Conservation (phyloP, 2,113 vertebrate species). For the Entelurus aequoreus region DNA sequence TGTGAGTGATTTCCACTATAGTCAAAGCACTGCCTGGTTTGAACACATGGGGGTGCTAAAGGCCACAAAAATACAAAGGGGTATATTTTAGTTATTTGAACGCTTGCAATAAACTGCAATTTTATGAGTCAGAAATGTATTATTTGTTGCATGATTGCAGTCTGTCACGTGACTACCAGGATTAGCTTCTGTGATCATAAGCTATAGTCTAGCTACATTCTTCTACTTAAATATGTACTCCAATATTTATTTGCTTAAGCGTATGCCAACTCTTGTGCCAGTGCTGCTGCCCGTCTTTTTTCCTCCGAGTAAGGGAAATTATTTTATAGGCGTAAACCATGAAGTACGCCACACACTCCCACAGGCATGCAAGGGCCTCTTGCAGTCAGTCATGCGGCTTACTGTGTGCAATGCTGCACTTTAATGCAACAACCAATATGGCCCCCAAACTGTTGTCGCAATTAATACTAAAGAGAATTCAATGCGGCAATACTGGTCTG, state of each 20-base stretch:
- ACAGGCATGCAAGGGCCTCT: constrained; percentile 60
- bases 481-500: background rate
- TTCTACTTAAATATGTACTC: background rate
- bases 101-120: constrained; percentile 2
- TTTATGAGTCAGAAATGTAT: background rate
- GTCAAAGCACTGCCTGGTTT: background rate
- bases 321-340: constrained; percentile 59
- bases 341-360: constrained; percentile 48
- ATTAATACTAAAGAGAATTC: constrained; percentile 7
- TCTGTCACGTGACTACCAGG: background rate
- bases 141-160: too few relatives aligned
- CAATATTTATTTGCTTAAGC: constrained; percentile 3
- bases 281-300: background rate
- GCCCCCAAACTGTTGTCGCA: constrained; percentile 23
- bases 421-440: constrained; percentile 34
- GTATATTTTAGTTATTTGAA: background rate
- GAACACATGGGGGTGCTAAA: constrained; percentile 44
- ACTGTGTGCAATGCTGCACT: constrained; percentile 56
- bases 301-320: constrained; percentile 45
- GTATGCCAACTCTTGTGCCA: background rate
- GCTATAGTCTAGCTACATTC: background rate
- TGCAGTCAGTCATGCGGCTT: constrained; percentile 47
- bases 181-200: background rate
- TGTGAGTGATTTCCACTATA: too few relatives aligned
- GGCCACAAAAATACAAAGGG: background rate